Evolutionary conservation across 1,140 invertebrate genomes (phyloP).

Genomic region (Cyclina sinensis): DNA sequence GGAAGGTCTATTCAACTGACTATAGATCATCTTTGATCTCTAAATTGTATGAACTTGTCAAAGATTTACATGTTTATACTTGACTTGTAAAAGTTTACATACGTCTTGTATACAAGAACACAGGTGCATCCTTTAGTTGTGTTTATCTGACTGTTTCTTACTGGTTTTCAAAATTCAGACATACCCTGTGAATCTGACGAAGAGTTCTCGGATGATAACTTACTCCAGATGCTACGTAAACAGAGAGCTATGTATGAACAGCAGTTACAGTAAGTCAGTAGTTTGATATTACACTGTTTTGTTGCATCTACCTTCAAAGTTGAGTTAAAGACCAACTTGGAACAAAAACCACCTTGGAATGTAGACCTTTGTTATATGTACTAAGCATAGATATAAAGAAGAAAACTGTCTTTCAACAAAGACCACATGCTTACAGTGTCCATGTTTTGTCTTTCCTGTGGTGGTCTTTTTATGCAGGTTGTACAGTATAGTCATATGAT

Average conservation of each 20-base stretch:
- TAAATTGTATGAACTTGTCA: too few relatives aligned
- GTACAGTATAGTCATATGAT: too few relatives aligned
- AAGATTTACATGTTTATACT: too few relatives aligned
- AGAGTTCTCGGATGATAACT: constrained; percentile 75
- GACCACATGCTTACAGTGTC: too few relatives aligned
- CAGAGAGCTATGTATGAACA: constrained; percentile 73
- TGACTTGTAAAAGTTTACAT: too few relatives aligned
- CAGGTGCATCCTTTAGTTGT: background rate
- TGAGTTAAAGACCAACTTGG: background rate
- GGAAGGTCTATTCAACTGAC: too few relatives aligned
- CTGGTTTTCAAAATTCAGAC: background rate
- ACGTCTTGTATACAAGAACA: too few relatives aligned
- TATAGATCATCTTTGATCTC: too few relatives aligned
- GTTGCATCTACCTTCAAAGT: background rate
- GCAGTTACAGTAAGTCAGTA: constrained; percentile 71
- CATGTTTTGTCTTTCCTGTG: background rate
- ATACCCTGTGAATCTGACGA: constrained; percentile 68
- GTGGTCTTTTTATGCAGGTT: too few relatives aligned
- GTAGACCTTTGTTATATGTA: background rate
- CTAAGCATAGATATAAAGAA: background rate
- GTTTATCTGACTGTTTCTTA: background rate
- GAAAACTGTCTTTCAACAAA: background rate
- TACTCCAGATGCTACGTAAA: constrained; percentile 73
- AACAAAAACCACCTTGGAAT: background rate
- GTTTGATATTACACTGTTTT: background rate